A percentile compares a stretch with the other conserved stretches of the same genome.
phyloP scores from a whole-genome alignment of 2,113 vertebrate species.

The Oreochromis tanganicae region DNA sequence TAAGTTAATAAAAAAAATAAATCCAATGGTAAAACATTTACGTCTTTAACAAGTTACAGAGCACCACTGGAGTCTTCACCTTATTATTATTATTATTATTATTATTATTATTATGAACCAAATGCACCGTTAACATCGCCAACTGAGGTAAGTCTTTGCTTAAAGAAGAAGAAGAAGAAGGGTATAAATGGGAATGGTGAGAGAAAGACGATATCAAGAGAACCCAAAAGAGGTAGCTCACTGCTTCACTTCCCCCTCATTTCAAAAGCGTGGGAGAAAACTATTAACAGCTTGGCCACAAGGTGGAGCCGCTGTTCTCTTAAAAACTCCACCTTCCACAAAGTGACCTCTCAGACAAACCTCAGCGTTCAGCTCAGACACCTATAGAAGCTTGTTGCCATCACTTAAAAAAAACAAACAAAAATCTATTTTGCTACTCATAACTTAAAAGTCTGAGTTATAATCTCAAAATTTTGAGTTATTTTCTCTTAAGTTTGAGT shows the following conservation, averaged over 20 bases:
- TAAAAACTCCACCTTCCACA: not conserved
- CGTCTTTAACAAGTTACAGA: not conserved
- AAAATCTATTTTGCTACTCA: not conserved
- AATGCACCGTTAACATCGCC: not conserved
- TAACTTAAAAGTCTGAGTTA: not conserved
- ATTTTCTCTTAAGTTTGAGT: not conserved
- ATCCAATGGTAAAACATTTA: not conserved
- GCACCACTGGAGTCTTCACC: not conserved
- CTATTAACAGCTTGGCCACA: not conserved
- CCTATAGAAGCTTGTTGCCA: not conserved
- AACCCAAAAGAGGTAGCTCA: not conserved
- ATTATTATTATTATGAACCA: not conserved
- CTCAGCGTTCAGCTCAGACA: not conserved
- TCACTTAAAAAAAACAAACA: not conserved
- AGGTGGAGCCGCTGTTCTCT: not conserved
- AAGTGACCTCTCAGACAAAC: not conserved
- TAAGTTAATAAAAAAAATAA: not conserved
- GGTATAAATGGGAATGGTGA: not conserved
- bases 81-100: not conserved
- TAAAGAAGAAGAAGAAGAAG: not conserved
- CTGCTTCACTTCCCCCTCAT: not conserved
- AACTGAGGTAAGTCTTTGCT: not conserved
- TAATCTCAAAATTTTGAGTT: not conserved
- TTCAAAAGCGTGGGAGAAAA: not conserved
- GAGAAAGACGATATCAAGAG: not conserved